Base-by-base conservation (phyloP, 2,797 vertebrate genomes). In the Diplodus puntazzo region DNA sequence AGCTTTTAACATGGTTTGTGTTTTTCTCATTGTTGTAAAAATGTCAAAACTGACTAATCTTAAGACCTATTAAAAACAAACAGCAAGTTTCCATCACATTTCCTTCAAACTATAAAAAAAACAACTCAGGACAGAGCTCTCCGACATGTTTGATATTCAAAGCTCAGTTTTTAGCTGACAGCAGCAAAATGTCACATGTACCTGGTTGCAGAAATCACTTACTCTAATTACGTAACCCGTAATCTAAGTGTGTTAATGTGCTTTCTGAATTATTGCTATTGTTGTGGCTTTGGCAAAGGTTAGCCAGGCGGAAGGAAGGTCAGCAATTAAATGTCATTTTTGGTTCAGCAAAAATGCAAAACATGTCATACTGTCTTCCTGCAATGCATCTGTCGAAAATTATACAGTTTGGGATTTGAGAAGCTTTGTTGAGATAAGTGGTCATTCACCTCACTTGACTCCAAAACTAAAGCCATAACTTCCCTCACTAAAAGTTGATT, bases 221-320 rank as follows among this genome's bases (percentile, higher is more conserved):
- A 81, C 73, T 79, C 77, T 78, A 78, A 89, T 91, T 91, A 87
- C 17, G 27, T 91, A 89, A 90, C 64, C 73, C 63, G 63, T 89
- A 85, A 89, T 87, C 88, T 83, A 77, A 89, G 53, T 80, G 87
- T 81, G 86, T 87, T 89, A 88, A 90, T 87, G 75, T 74, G 82
- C 87, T 82, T 64, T 87, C 78, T 88, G 76, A 88, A 81, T 90
- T 89, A 86, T 84, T 89, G 77, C 82, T 80, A 73, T 89, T 90
- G 78, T 85, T 80, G 68, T 83, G 81, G 55, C 75, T 86, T 57
- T 70, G 60, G 23, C 18, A 42, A 30, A 61, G 69, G 59, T 81
- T 58, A 81, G 48, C 71, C 25, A 10, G 68, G 53, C 18, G 14
- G 70, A 83, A 80, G 8, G 21, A 79, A 78, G 50, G 54, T 53